These are phyloP conservation scores for Cephalopholis sonnerati DNA, from an alignment of 2,113 vertebrate genomes.

Conservation along the genomic window DNA sequence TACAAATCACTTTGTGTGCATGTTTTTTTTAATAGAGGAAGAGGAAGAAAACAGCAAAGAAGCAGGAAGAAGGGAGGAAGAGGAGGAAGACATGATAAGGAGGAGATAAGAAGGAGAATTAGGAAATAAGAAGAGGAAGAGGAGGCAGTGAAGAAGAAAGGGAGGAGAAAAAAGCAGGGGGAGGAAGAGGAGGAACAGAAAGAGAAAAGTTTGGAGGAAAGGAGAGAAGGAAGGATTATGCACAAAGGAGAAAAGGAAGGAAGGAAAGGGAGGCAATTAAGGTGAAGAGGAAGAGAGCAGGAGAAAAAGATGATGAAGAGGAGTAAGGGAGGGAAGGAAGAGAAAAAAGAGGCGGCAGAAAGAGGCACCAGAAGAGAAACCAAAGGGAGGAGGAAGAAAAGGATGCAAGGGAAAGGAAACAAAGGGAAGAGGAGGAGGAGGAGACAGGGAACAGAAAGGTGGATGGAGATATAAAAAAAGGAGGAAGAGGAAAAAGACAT, in stretches of 20 bases:
- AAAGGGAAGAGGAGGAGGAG: background rate
- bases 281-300: too few relatives aligned
- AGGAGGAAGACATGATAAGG: background rate
- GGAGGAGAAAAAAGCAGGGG: background rate
- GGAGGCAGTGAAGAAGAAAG: background rate
- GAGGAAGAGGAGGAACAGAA: background rate
- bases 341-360: background rate
- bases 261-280: too few relatives aligned
- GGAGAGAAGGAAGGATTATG: background rate
- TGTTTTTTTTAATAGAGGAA: background rate
- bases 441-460: background rate
- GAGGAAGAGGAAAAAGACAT: too few relatives aligned
- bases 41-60: background rate
- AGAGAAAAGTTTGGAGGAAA: background rate
- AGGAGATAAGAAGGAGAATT: too few relatives aligned
- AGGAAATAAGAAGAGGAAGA: too few relatives aligned
- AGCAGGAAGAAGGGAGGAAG: background rate
- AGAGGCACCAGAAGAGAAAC: background rate
- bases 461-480: too few relatives aligned
- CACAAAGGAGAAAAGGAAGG: too few relatives aligned
- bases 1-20: slow-evolving; percentile 3
- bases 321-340: background rate
- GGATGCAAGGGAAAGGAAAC: background rate
- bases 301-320: background rate
- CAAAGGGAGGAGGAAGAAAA: background rate